Percentiles rank a stretch among this genome's conserved stretches.
phyloP scores from a whole-genome alignment of 2,888 invertebrate genomes.

The Cacoxenus indagator region DNA sequence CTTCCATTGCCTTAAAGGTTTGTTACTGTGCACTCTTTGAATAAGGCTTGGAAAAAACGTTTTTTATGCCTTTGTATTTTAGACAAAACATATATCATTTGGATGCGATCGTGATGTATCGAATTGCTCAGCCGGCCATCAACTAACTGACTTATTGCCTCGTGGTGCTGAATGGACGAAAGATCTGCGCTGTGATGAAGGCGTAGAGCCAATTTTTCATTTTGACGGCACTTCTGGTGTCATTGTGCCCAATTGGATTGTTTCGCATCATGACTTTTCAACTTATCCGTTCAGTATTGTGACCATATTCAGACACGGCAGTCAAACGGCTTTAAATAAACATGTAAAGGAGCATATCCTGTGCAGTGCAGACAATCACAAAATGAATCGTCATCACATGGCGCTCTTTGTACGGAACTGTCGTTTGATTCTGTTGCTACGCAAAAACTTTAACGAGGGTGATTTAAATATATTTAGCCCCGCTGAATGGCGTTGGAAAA shows the following conservation, averaged over 20 bases:
- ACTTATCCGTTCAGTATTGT: constrained; percentile 89
- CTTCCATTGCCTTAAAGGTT: constrained; percentile 68
- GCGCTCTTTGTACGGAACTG: constrained; percentile 97
- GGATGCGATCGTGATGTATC: constrained; percentile 90
- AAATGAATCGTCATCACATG: constrained; percentile 99
- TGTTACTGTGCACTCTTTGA: background rate
- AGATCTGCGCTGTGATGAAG: constrained; percentile 85
- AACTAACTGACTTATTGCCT: constrained; percentile 63
- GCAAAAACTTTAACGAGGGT: constrained; percentile 92
- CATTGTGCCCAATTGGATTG: constrained; percentile 83
- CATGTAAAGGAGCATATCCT: constrained; percentile 96
- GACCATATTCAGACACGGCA: constrained; percentile 95
- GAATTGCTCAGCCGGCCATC: constrained; percentile 63
- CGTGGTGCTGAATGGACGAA: constrained; percentile 85
- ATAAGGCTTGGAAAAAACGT: background rate
- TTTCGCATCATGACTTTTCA: constrained; percentile 77
- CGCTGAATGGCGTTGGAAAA: constrained; percentile 99
- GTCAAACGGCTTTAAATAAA: constrained; percentile 80
- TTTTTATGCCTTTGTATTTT: constrained; percentile 8
- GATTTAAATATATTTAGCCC: constrained; percentile 95
- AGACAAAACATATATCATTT: constrained; percentile 85
- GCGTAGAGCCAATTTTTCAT: constrained; percentile 92
- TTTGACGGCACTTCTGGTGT: constrained; percentile 96
- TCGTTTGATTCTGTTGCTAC: constrained; percentile 90
- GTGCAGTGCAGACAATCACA: constrained; percentile 97